Evolutionary conservation across 2,797 vertebrate genomes (phyloP).

Genomic region (Notolepis coatsorum): DNA sequence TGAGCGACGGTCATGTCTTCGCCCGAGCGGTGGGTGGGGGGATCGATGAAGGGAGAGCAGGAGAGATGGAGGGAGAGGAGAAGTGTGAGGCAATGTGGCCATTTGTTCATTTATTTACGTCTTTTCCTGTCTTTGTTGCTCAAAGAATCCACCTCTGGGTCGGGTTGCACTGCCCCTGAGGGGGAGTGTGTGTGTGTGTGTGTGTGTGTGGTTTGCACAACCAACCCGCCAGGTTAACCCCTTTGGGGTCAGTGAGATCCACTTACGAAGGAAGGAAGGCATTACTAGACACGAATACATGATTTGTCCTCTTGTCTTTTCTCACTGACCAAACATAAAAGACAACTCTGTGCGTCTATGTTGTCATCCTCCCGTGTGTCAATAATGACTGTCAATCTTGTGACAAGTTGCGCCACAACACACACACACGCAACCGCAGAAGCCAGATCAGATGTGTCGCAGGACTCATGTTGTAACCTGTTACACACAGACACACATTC

Average conservation of each 20-base stretch:
- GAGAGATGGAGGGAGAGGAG: neutral
- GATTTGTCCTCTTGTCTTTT: neutral
- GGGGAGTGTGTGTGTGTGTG: neutral
- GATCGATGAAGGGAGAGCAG: neutral
- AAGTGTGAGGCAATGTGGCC: constrained; percentile 46
- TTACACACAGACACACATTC: too few species aligned
- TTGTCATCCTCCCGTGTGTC: neutral
- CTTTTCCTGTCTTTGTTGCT: constrained; percentile 83
- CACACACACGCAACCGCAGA: neutral
- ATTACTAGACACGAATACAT: neutral
- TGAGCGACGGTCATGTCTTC: neutral
- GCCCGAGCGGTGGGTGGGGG: neutral
- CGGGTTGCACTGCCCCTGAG: constrained; percentile 41
- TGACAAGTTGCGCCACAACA: neutral
- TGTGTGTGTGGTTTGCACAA: neutral
- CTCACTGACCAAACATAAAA: neutral
- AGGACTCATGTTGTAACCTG: too few species aligned
- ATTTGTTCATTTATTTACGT: constrained; percentile 79
- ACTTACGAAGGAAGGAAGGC: neutral
- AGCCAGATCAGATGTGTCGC: too few species aligned
- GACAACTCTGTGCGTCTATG: neutral
- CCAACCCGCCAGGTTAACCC: constrained; percentile 10
- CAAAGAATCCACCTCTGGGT: constrained; percentile 33
- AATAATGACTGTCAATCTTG: neutral
- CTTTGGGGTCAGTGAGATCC: constrained; percentile 23